These are phyloP conservation scores for Drosophila azteca DNA, from an alignment of 1,140 invertebrate species.

Conservation along the genomic window DNA sequence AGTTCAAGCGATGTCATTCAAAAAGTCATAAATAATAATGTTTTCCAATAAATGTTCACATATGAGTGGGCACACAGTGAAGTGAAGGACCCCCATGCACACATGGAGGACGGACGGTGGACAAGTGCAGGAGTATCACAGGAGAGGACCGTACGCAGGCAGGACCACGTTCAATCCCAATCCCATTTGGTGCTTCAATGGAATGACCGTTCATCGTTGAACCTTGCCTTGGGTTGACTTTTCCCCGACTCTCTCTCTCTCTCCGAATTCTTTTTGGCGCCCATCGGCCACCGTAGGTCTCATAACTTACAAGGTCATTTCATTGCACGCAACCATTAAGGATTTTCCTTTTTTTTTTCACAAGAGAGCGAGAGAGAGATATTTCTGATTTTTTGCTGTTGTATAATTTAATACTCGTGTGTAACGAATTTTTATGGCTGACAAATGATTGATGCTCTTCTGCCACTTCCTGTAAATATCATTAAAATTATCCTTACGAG, in stretches of 20 bases:
- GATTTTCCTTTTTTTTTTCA: constrained; percentile 49
- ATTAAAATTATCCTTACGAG: constrained; percentile 57
- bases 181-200: constrained; percentile 20
- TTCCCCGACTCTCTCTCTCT: constrained; percentile 14
- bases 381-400: constrained; percentile 41
- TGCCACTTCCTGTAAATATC: constrained; percentile 77
- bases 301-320: constrained; percentile 82
- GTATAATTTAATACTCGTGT: constrained; percentile 74
- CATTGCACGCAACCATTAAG: constrained; percentile 72
- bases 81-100: constrained; percentile 24
- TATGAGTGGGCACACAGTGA: constrained; percentile 73
- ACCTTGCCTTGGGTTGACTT: constrained; percentile 48
- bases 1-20: constrained; percentile 80
- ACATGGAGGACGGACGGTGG: constrained; percentile 20
- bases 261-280: constrained; percentile 33
- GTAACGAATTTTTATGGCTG: constrained; percentile 82
- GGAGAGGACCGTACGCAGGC: too few species aligned
- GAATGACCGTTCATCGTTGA: constrained; percentile 62
- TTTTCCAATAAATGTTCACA: constrained; percentile 84
- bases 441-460: constrained; percentile 81
- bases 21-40: constrained; percentile 84
- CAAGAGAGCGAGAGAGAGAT: constrained; percentile 18
- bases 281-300: constrained; percentile 28
- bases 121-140: constrained; percentile 30
- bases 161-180: constrained; percentile 23